Evolutionary conservation across 2,797 vertebrate species (phyloP).

Genomic region (Fistularia commersonii): DNA sequence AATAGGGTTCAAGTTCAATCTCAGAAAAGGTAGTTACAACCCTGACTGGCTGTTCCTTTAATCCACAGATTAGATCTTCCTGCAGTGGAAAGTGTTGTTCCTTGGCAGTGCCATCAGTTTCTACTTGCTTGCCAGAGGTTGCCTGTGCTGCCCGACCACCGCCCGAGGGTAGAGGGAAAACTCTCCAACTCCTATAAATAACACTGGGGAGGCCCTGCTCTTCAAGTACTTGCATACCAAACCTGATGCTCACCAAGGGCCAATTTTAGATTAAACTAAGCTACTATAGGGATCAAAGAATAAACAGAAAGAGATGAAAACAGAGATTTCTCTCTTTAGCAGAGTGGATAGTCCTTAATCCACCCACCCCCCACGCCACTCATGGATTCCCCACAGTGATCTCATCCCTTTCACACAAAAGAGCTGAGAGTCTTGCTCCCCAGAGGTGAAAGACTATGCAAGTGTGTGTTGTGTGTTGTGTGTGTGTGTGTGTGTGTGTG

Average conservation of each 20-base stretch:
- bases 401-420: slow-evolving; percentile 68
- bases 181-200: slow-evolving; percentile 23
- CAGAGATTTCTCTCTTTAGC: slow-evolving; percentile 28
- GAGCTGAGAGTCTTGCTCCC: slow-evolving; percentile 56
- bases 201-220: slow-evolving; percentile 19
- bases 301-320: slow-evolving; percentile 2
- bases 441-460: slow-evolving; percentile 40
- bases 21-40: neutral
- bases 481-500: neutral
- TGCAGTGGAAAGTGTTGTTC: slow-evolving; percentile 37
- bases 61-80: slow-evolving; percentile 30
- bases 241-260: neutral
- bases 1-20: neutral
- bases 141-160: slow-evolving; percentile 13
- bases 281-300: neutral
- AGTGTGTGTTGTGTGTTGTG: too few species aligned
- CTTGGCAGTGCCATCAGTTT: slow-evolving; percentile 28
- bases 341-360: slow-evolving; percentile 36
- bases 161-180: slow-evolving; percentile 28
- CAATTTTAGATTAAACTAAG: neutral
- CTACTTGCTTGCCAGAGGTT: slow-evolving; percentile 39
- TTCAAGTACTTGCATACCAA: slow-evolving; percentile 1
- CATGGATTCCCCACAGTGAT: slow-evolving; percentile 53
- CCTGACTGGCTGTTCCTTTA: slow-evolving; percentile 1
- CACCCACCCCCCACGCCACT: slow-evolving; percentile 16